These are phyloP conservation scores for Styela plicata DNA, from an alignment of 23 tunicate genomes.

Conservation along the genomic window DNA sequence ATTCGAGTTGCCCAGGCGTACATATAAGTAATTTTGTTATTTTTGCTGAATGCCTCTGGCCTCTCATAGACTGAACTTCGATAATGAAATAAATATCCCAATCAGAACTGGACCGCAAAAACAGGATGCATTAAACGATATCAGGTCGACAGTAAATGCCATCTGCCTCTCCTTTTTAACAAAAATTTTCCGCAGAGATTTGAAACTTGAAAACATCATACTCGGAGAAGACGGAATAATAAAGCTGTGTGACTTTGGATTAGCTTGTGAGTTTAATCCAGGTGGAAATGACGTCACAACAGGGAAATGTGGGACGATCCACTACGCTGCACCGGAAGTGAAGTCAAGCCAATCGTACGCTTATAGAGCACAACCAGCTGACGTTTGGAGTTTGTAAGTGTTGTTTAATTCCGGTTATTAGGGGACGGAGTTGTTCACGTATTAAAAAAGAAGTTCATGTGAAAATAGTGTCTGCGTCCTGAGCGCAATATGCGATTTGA, in stretches of 20 bases:
- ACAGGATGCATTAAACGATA: not conserved
- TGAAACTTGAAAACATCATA: not conserved
- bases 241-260: slow-evolving; percentile 8
- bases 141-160: not conserved
- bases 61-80: too few relatives aligned
- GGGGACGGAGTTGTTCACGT: too few relatives aligned
- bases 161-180: not conserved
- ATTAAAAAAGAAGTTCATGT: too few relatives aligned
- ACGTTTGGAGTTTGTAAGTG: slow-evolving; percentile 15
- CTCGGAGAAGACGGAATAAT: slow-evolving; percentile 6
- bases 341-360: not conserved
- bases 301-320: not conserved
- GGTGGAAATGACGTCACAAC: slow-evolving; percentile 4
- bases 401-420: too few relatives aligned
- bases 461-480: too few relatives aligned
- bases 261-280: not conserved
- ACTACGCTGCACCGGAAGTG: slow-evolving; percentile 23
- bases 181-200: not conserved
- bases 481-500: too few relatives aligned
- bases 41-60: too few relatives aligned
- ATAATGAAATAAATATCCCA: too few relatives aligned
- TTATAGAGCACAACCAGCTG: slow-evolving; percentile 8
- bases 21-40: too few relatives aligned
- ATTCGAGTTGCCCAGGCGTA: too few relatives aligned
- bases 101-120: not conserved